Evolutionary conservation across 2,888 invertebrate species (phyloP).

Genomic region (Amblyjoppa fuscipennis): DNA sequence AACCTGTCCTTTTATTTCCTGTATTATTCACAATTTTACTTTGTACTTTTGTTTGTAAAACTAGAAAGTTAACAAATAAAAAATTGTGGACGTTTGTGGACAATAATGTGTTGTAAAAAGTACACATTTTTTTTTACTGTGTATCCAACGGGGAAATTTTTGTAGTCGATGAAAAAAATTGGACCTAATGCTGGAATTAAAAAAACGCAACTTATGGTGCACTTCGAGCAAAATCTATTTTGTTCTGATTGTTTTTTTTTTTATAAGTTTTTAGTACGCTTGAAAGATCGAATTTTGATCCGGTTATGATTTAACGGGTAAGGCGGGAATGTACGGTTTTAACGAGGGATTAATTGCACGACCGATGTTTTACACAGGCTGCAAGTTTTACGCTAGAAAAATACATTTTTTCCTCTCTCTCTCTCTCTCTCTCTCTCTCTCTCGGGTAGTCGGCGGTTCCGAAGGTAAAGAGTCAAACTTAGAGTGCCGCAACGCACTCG

Average conservation of each 20-base stretch:
- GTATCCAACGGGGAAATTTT: too few relatives aligned
- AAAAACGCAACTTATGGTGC: not conserved
- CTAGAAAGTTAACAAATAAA: too few relatives aligned
- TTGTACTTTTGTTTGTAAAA: too few relatives aligned
- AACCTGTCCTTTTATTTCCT: too few relatives aligned
- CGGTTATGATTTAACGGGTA: not conserved
- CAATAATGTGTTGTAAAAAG: too few relatives aligned
- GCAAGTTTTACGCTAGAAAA: constrained; percentile 5
- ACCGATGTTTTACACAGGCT: not conserved
- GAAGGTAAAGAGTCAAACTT: constrained; percentile 28
- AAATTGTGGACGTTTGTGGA: too few relatives aligned
- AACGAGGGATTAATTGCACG: not conserved
- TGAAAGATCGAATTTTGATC: constrained; percentile 16
- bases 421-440: not conserved
- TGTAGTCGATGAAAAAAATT: too few relatives aligned
- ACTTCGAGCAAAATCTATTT: not conserved
- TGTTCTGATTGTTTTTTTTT: constrained; percentile 16
- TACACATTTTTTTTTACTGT: too few relatives aligned
- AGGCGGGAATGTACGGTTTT: not conserved
- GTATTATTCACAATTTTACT: too few relatives aligned
- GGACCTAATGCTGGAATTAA: too few relatives aligned
- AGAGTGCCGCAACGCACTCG: constrained; percentile 19
- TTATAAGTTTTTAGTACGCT: not conserved
- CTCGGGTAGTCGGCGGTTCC: constrained; percentile 11
- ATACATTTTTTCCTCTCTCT: constrained; percentile 29